Percentiles rank a stretch among this genome's conserved stretches.
These are phyloP conservation scores for Bambusicola thoracicus DNA, from an alignment of 2,113 vertebrate genomes.

Conservation along the genomic window DNA sequence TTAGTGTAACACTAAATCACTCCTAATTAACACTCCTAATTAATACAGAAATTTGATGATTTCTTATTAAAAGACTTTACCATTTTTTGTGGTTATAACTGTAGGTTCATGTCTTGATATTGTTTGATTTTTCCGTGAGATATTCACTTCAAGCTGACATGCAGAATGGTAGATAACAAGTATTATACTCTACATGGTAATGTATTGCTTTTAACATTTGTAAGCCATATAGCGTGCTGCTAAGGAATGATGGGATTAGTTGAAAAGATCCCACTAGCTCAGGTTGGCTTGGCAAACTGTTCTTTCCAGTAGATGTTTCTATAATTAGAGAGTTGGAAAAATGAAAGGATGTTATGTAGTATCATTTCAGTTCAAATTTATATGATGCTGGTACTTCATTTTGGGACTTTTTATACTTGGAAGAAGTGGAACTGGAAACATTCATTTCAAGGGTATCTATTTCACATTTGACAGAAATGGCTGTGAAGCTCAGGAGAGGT, in stretches of 20 bases:
- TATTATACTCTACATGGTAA: background rate
- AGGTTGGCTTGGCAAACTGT: background rate
- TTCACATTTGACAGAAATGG: background rate
- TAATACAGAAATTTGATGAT: background rate
- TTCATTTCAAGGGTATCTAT: background rate
- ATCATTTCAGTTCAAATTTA: background rate
- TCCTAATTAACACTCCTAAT: background rate
- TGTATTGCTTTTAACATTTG: background rate
- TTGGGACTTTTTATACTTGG: background rate
- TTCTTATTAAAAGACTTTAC: background rate
- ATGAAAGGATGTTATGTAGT: background rate
- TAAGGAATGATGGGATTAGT: background rate
- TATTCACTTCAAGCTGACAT: background rate
- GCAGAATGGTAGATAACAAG: background rate
- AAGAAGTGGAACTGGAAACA: background rate
- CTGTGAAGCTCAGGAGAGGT: background rate
- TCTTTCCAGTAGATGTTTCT: background rate
- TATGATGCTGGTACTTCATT: background rate
- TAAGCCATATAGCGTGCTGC: background rate
- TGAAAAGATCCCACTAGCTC: background rate
- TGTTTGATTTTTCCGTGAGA: background rate
- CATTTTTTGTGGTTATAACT: background rate
- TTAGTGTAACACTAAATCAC: no score
- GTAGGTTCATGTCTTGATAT: background rate
- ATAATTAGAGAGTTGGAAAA: background rate